These are phyloP conservation scores for Pseudomyrmex pallidus DNA, from an alignment of 1,140 invertebrate species.

Conservation along the genomic window DNA sequence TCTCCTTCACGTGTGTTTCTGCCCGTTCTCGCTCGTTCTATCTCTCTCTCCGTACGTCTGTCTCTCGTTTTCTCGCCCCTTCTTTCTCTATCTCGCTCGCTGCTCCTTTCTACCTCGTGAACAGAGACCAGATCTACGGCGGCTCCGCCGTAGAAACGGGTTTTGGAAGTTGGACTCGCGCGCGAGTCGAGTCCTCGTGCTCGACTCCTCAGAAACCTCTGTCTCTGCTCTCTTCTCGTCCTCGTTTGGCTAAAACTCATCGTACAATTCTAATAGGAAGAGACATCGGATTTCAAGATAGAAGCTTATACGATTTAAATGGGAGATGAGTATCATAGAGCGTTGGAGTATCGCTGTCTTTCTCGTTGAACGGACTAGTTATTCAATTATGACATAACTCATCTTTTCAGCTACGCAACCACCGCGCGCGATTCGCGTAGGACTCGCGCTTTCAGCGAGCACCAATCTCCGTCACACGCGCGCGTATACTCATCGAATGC, in stretches of 20 bases:
- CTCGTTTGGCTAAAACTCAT: background rate
- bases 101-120: constrained; percentile 64
- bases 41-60: constrained; percentile 68
- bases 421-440: constrained; percentile 25
- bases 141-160: constrained; percentile 76
- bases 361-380: background rate
- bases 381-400: constrained; percentile 21
- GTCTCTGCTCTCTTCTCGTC: constrained; percentile 51
- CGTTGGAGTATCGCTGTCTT: background rate
- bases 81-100: constrained; percentile 67
- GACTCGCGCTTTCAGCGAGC: constrained; percentile 38
- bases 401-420: background rate
- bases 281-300: background rate
- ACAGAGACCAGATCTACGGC: constrained; percentile 64
- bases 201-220: constrained; percentile 59
- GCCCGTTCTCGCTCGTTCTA: constrained; percentile 58
- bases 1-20: constrained; percentile 48
- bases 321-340: background rate
- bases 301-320: background rate
- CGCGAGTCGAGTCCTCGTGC: constrained; percentile 48
- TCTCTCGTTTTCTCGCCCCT: constrained; percentile 66
- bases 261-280: background rate
- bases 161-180: constrained; percentile 76
- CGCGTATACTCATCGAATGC: constrained; percentile 30
- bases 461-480: constrained; percentile 8